Evolutionary conservation across 2,797 vertebrate species (phyloP).

Genomic region (Amblyopsis hoosieri): DNA sequence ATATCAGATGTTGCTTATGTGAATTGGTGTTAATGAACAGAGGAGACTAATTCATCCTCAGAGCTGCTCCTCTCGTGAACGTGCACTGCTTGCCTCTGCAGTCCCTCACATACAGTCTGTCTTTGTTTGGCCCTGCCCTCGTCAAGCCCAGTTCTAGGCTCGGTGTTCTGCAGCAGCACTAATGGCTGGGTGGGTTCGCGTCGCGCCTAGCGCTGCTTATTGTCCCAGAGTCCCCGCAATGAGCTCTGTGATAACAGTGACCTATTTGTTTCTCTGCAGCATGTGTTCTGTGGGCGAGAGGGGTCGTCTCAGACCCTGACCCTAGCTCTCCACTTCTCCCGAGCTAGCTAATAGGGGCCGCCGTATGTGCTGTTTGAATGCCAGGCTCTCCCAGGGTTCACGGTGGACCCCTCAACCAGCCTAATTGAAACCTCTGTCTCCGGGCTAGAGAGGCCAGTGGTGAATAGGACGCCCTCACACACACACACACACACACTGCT

Average conservation of each 20-base stretch:
- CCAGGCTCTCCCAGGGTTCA: conserved; percentile 27
- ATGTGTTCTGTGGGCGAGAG: conserved; percentile 20
- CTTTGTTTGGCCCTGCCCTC: conserved; percentile 22
- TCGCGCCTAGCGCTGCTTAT: conserved; percentile 12
- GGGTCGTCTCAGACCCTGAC: conserved; percentile 28
- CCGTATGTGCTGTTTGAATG: conserved; percentile 50
- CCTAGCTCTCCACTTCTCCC: conserved; percentile 25
- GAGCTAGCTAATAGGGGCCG: conserved; percentile 35
- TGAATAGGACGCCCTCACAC: conserved; percentile 19
- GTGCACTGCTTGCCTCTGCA: conserved; percentile 28
- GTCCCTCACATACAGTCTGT: conserved; percentile 11
- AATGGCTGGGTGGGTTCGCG: conserved; percentile 27
- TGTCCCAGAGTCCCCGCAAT: conserved; percentile 15
- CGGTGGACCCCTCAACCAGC: background rate
- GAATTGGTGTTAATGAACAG: no score
- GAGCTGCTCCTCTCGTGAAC: conserved; percentile 22
- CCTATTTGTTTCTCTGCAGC: conserved; percentile 32
- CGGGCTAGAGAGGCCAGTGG: conserved; percentile 8
- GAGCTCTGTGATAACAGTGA: conserved; percentile 39
- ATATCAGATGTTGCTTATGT: no score
- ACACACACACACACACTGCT: conserved; percentile 4
- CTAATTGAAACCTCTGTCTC: conserved; percentile 18
- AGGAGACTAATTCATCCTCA: conserved; percentile 20
- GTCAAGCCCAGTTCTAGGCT: conserved; percentile 12
- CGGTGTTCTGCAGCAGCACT: background rate